Evolutionary conservation across 2,113 vertebrate species (phyloP), one percentile per base, ranked within the genome.

Genomic region (Amblyopsis rosae): DNA sequence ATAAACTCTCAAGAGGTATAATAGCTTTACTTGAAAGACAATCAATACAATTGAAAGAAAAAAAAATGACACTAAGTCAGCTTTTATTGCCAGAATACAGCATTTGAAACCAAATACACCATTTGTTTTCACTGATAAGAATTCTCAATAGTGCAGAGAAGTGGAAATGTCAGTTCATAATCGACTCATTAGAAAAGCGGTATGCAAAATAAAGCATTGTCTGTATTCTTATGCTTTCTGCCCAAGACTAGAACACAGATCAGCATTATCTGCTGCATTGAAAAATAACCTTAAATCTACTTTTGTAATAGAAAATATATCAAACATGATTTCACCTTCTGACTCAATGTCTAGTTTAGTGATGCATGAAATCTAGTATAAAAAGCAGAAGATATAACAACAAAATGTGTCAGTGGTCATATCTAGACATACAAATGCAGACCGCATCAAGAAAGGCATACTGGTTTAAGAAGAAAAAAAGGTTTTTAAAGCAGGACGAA

Each of bases 41-140:
- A 41, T 41, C 6, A 0, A 41, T 41, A 41, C 3, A 41, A 41
- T 6, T 41, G 35, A 47, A 49, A 48, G 48, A 19, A 5, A 16
- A 46, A 17, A 45, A n/a, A 49, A 62, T n/a, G 47, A 56, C 4
- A 55, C 7, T 59, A 17, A 60, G 58, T 62, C 60, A 75, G 68
- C 56, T 61, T 86, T 86, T 82, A 86, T 72, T 82, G 74, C 8
- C 41, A 80, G 55, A 72, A 12, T 51, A 19, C 19, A n/a, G n/a
- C n/a, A 69, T 63, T 9, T 54, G 1, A 47, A 72, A 19, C 54
- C 79, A 64, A 71, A 81, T 77, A 57, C 71, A 67, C 35, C 1
- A 48, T 17, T 66, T 67, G 49, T 12, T 61, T 26, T 78, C 62
- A 87, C 86, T 86, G 86, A 89, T 87, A 86, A 74, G 54, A 32